phyloP scores from a whole-genome alignment of 2,113 vertebrate species.

The Lichenostomus cassidix region DNA sequence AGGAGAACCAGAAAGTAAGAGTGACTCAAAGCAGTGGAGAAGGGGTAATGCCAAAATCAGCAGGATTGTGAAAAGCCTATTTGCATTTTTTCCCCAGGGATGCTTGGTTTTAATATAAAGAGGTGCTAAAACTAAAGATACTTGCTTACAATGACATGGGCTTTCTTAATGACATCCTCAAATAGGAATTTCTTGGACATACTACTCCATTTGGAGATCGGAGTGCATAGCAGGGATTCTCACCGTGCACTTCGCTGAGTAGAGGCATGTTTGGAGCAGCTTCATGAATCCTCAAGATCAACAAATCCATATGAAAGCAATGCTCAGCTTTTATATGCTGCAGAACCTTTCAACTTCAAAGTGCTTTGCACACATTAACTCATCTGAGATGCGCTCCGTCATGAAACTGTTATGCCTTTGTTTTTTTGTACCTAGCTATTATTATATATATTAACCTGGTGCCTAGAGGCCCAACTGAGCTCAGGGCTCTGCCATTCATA shows the following conservation, averaged over 20 bases:
- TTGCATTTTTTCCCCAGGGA: constrained; percentile 45
- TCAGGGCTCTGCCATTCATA: not conserved
- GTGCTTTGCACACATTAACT: constrained; percentile 36
- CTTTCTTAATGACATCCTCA: constrained; percentile 2
- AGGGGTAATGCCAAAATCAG: constrained; percentile 32
- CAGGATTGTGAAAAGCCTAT: constrained; percentile 24
- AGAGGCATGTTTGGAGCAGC: not conserved
- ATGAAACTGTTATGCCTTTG: constrained; percentile 53
- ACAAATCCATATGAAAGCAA: constrained; percentile 37
- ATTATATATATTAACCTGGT: constrained; percentile 41
- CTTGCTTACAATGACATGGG: not conserved
- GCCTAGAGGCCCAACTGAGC: constrained; percentile 21
- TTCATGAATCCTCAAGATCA: not conserved
- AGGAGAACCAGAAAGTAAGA: constrained; percentile 3
- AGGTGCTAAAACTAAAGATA: constrained; percentile 26
- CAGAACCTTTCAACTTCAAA: constrained; percentile 43
- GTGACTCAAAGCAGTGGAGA: constrained; percentile 18
- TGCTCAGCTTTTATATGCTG: constrained; percentile 3
- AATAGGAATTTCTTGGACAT: constrained; percentile 38
- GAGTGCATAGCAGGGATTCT: not conserved
- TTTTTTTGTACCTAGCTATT: not conserved
- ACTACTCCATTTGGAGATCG: not conserved
- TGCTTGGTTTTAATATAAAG: constrained; percentile 27
- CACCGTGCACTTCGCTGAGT: not conserved
- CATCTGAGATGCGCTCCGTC: constrained; percentile 12